These are phyloP conservation scores for Cotesia glomerata DNA, from an alignment of 1,140 invertebrate genomes.

Conservation along the genomic window DNA sequence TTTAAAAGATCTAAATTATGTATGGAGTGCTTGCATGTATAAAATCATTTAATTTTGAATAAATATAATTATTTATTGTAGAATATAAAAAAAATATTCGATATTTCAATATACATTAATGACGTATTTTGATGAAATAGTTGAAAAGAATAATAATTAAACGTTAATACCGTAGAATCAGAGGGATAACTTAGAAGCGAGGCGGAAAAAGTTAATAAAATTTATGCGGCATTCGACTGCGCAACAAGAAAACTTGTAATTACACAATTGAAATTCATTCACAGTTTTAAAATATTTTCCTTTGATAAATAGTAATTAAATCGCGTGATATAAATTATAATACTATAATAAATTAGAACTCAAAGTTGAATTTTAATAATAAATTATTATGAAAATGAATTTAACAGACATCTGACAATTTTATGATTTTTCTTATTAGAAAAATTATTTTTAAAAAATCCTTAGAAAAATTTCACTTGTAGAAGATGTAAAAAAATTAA, in stretches of 20 bases:
- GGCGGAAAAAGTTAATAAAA: conserved; percentile 28
- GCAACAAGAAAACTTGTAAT: conserved; percentile 43
- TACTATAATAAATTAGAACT: not conserved
- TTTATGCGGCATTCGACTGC: conserved; percentile 27
- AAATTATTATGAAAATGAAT: too few species aligned
- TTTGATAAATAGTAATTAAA: conserved; percentile 45
- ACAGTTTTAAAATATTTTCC: not conserved
- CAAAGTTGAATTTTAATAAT: not conserved
- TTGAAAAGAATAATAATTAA: not conserved
- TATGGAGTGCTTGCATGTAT: too few species aligned
- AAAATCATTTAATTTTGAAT: not conserved
- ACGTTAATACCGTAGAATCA: conserved; percentile 9
- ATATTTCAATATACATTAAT: not conserved
- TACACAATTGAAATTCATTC: conserved; percentile 48
- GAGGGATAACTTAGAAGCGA: not conserved
- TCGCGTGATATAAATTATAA: not conserved
- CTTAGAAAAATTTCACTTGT: too few species aligned
- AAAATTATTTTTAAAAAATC: too few species aligned
- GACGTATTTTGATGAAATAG: not conserved
- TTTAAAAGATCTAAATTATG: too few species aligned
- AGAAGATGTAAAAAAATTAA: too few species aligned
- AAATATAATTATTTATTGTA: not conserved
- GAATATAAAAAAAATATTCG: conserved; percentile 7
- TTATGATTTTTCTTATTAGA: too few species aligned
- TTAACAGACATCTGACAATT: too few species aligned